Conservation (phyloP, 2,888 invertebrate genomes). For the Drosophila prostipennis region DNA sequence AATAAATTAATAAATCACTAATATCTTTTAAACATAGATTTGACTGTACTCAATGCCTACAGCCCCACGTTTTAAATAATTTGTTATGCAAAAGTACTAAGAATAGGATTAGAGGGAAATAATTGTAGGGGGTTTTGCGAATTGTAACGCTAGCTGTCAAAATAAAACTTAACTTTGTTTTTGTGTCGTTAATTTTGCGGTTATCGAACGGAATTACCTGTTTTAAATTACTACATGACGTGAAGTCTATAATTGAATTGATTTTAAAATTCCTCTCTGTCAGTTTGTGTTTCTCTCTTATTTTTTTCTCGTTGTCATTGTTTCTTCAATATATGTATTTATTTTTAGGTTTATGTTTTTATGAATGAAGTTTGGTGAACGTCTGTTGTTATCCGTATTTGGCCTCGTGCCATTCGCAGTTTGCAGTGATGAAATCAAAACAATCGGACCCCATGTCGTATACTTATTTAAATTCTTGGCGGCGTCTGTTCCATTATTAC, state of each 20-base stretch:
- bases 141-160: constrained; percentile 16
- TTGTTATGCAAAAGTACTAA: constrained; percentile 6
- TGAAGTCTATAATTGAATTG: not conserved
- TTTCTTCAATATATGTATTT: not conserved
- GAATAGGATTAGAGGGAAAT: not conserved
- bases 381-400: constrained; percentile 5
- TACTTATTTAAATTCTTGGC: not conserved
- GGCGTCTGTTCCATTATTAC: constrained; percentile 21
- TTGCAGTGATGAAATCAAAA: constrained; percentile 23
- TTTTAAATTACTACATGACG: constrained; percentile 14
- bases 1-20: not conserved
- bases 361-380: constrained; percentile 35
- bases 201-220: constrained; percentile 14
- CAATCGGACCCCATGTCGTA: constrained; percentile 9
- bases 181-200: constrained; percentile 8
- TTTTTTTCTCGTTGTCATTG: not conserved
- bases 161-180: constrained; percentile 2
- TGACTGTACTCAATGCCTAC: not conserved
- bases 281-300: not conserved
- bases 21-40: no score
- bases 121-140: not conserved
- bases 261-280: constrained; percentile 9
- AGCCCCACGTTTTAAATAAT: not conserved
- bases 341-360: constrained; percentile 5
- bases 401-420: constrained; percentile 9